Base-by-base conservation (phyloP, 2,113 vertebrate species). In the Halichoerus grypus region DNA sequence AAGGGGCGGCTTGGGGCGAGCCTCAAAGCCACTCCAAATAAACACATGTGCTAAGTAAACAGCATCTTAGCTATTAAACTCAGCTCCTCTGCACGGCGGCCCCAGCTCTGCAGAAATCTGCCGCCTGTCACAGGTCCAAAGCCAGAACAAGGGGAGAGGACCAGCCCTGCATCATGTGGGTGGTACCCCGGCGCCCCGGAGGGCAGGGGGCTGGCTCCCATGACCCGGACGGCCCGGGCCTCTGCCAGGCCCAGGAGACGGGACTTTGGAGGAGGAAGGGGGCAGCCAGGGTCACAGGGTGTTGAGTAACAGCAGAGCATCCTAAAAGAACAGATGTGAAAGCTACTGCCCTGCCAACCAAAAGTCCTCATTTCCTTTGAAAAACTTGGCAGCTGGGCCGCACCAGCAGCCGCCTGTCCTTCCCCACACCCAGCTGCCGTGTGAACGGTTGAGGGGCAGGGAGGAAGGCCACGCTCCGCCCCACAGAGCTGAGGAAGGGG, bases 271-370 rank as follows among this genome's bases (percentile, higher is more conserved):
- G 59, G 59, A 94, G 84, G 83, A n/a, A 67, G 55, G 76, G 96
- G 95, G 57, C 96, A 97, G 76, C 26, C 13, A 3, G 67, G 96
- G 96, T 96, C 97, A 96, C 19, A 2, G 81, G 1, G 7, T 79
- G 71, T 94, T 96, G 94, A 96, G 94, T 59, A 97, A 98, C 59
- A 94, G 71, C 91, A 46, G 71, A 92, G 65, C 81, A 91, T 59
- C 77, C 85, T 85, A 1, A 88, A 88, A 65, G 94, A 96, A 85
- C 97, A 98, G 98, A 98, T 98, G 98, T 95, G 95, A 72, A 79
- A 86, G 94, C 51, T 1, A 39, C 22, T 0, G 46, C 49, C 65
- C 76, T 97, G 97, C 97, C 97, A 98, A 63, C 95, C 91, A 28
- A 49, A 86, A 84, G 69, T 59, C 92, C 65, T 74, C 6, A 82